Conservation (phyloP, 2,888 invertebrate genomes). For the Tetrapedia diversipes region DNA sequence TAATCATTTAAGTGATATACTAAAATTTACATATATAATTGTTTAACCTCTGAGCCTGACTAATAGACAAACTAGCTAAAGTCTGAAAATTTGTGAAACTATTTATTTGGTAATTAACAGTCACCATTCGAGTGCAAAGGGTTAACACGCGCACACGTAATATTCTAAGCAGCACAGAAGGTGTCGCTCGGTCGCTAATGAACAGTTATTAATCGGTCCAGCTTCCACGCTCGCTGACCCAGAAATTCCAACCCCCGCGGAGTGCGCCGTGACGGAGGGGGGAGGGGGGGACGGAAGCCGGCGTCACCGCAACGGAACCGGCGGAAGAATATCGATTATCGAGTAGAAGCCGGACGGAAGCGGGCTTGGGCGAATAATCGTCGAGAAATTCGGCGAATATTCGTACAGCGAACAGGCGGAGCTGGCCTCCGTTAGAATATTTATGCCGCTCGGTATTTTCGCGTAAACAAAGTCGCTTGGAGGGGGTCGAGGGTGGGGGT, state of each 20-base stretch:
- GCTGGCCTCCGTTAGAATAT: slow-evolving; percentile 37
- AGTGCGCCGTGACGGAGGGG: too few species aligned
- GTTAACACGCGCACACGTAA: too few species aligned
- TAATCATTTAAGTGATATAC: too few species aligned
- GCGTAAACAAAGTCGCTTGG: slow-evolving; percentile 43
- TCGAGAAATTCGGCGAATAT: slow-evolving; percentile 49
- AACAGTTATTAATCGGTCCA: slow-evolving; percentile 53
- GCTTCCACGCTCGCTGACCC: slow-evolving; percentile 48
- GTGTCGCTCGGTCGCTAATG: slow-evolving; percentile 38
- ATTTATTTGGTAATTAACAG: too few species aligned
- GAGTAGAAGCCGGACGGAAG: slow-evolving; percentile 13
- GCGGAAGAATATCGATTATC: slow-evolving; percentile 53
- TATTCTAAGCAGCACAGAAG: slow-evolving; percentile 9
- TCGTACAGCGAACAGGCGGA: slow-evolving; percentile 52
- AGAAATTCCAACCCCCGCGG: slow-evolving; percentile 43
- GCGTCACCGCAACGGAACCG: slow-evolving; percentile 8
- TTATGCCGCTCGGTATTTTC: slow-evolving; percentile 42
- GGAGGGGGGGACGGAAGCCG: slow-evolving; percentile 34
- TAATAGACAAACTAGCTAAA: too few species aligned
- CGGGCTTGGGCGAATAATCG: slow-evolving; percentile 37
- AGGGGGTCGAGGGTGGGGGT: slow-evolving; percentile 3
- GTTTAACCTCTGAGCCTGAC: too few species aligned
- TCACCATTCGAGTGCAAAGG: too few species aligned
- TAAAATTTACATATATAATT: too few species aligned
- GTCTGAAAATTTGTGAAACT: too few species aligned